Percentiles rank a stretch among this genome's conserved stretches.
Conservation (phyloP, 2,797 vertebrate genomes). For the Dryobates pubescens region DNA sequence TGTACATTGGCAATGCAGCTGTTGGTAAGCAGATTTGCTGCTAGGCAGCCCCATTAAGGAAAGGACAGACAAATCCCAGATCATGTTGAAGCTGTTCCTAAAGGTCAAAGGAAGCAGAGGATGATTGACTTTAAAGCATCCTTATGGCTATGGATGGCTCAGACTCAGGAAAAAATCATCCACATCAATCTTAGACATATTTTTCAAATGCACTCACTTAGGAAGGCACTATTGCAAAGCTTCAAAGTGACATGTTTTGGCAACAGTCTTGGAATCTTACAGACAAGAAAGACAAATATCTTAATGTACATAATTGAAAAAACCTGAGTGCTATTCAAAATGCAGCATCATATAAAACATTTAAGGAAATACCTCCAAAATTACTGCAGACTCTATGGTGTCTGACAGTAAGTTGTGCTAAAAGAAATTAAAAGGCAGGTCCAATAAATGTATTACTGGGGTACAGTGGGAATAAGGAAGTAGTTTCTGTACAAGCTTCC, state of each 20-base stretch:
- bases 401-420: background rate
- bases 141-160: background rate
- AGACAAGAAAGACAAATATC: background rate
- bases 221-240: background rate
- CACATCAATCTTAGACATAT: background rate
- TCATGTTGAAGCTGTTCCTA: background rate
- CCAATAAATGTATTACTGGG: background rate
- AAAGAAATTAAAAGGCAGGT: background rate
- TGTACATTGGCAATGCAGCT: background rate
- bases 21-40: background rate
- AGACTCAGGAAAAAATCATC: background rate
- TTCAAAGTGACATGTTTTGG: background rate
- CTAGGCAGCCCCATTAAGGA: background rate
- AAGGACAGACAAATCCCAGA: background rate
- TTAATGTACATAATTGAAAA: background rate
- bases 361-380: background rate
- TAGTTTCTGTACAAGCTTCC: background rate
- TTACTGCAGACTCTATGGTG: background rate
- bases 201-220: background rate
- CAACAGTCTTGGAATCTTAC: background rate
- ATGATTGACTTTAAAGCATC: background rate
- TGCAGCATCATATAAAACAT: background rate
- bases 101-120: background rate
- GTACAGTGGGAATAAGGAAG: background rate
- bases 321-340: background rate